Evolutionary conservation across 2,797 vertebrate species (phyloP), one percentile per base, ranked within the genome.

Genomic region (Malacoraja senta): DNA sequence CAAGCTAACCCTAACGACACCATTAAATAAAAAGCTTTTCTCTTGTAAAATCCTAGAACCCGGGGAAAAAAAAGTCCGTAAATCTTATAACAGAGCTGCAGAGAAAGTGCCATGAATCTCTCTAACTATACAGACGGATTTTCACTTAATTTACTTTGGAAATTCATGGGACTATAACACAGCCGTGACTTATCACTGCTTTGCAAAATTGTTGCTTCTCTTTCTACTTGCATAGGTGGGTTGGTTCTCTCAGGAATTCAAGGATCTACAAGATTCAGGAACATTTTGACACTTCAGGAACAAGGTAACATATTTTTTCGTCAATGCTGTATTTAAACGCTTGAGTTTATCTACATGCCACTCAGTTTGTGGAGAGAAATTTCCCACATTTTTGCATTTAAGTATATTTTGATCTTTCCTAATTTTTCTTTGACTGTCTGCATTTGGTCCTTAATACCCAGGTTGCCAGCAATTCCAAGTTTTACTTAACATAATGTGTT

Each of bases 21-120:
- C 90, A 92, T 92, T 92, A 92, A 92, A 92, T 74, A 92, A 92
- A 92, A 76, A 92, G 90, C 90, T 92, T 92, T 92, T 92, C 90
- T 76, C 90, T 53, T 92, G 71, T 92, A 92, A 92, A 92, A 92
- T 92, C 71, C 35, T 44, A 38, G 71, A 92, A 92, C 72, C 68
- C 29, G 38, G 68, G 12, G 13, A 76, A 92, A 92, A 44, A 74
- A 92, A 92, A 92, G 90, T 76, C 65, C 53, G 90, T 92, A 92
- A 92, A 92, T 92, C 90, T 92, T 76, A 58, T 12, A 92, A 76
- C 38, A 92, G 90, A 76, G 90, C 90, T 53, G 68, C 4, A 8
- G 26, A 53, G 90, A 71, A 71, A 58, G 26, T 92, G 44, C 90
- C 65, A 53, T 53, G 38, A 53, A 38, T 91, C 88, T 68, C 86